Evolutionary conservation across 2,113 vertebrate genomes (phyloP), one percentile per base, ranked within the genome.

Genomic region (Myanophis thanlyinensis): DNA sequence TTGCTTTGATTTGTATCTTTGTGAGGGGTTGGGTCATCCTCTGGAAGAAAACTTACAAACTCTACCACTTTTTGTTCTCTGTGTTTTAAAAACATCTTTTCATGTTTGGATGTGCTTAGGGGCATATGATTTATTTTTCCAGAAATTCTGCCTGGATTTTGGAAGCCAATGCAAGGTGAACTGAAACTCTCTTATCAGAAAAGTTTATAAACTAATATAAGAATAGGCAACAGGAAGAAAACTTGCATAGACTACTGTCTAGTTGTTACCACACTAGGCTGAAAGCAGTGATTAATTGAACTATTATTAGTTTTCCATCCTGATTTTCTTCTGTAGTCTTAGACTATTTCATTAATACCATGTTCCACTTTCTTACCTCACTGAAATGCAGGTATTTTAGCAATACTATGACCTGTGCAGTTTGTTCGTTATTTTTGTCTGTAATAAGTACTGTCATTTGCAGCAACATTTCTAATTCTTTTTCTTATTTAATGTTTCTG

Each of bases 361-460:
- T 7, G 11, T 85, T 85, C n/a, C 10, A 47, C 10, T 47, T 56
- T 59, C 27, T 23, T 13, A 22, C 27, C 18, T 11, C 95, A 95
- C 93, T 95, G 94, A 93, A 95, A 93, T 96, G 95, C 95, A 87
- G 11, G 25, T 6, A 23, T 54, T 40, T 89, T 47, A 80, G n/a
- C 8, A 49, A 90, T 30, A 22, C 44, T 90, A 27, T 30, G 15
- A 84, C 12, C 49, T 52, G 27, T 9, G 18, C 3, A 53, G 44
- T 5, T 27, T 23, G 7, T 84, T 35, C 44, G 84, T 35, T 73
- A 80, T 35, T 84, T 90, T 44, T 35, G 30, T 84, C 13, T 13
- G 44, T n/a, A 35, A 23, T 22, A 23, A 18, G 18, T 22, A 52
- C 3, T 12, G 20, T 7, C n/a, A 40, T 90, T 35, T 90, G 48